Evolutionary conservation across 2,113 vertebrate species (phyloP), one percentile per base, ranked within the genome.

Genomic region (Psittacara wagleri): DNA sequence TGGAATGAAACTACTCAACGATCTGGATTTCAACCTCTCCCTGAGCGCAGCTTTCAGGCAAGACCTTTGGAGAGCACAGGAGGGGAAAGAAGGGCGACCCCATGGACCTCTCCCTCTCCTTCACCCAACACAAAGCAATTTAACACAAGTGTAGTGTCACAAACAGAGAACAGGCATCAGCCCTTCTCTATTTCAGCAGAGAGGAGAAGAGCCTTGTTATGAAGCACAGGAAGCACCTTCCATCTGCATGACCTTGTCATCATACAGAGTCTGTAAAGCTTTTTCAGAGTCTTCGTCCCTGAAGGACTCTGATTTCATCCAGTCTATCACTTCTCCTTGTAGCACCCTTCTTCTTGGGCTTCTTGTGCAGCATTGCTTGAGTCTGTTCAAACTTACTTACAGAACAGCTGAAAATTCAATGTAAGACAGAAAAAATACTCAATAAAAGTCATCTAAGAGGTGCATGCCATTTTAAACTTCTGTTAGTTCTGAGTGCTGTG

Each of bases 131-230:
- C 17, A 64, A 49, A 86, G 27, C 17, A 6, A 7, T 37, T 55
- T 22, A 72, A 44, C 2, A 8, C 29, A 20, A 22, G 6, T 0
- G 0, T 13, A 17, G 41, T 0, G 7, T 33, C 4, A 54, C 7
- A 61, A 33, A 43, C 3, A 8, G 23, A 33, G 59, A 80, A 13
- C 15, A 10, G 54, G 14, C 39, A 35, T 6, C 24, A 66, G 35
- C 7, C 7, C 28, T 22, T 10, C 12, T 82, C 59, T 78, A 55
- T 81, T 92, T 57, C 23, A 39, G 31, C n/a, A 20, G 37, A 9
- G 22, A 64, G 64, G 19, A 11, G 7, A 41, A 33, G 10, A n/a
- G 19, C 14, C 3, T 10, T 17, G 6, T 37, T 29, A 14, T 0
- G 6, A 54, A 33, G n/a, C 18, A 8, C 0, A 37, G 9, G 24